phyloP scores from a whole-genome alignment of 92 coral and sea anemone genomes.

The Heliopora coerulea region DNA sequence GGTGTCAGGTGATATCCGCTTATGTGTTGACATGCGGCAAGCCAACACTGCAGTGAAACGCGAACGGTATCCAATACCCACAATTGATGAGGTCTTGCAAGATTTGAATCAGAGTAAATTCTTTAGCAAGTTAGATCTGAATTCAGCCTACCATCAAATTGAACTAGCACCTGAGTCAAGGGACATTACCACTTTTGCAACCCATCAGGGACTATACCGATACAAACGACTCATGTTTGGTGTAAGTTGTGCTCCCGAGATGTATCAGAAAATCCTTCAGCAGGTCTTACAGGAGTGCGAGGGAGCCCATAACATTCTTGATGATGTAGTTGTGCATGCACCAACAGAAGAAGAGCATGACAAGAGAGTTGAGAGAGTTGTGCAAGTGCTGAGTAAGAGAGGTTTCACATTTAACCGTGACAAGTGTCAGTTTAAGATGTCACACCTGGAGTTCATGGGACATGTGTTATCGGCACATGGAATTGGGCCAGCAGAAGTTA shows the following conservation, averaged over 20 bases:
- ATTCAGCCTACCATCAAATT: slow-evolving; percentile 49
- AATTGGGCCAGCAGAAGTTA: slow-evolving; percentile 28
- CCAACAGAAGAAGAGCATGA: slow-evolving; percentile 56
- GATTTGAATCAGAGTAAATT: no score
- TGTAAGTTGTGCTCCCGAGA: slow-evolving; percentile 45
- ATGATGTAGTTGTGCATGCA: slow-evolving; percentile 45
- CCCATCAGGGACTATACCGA: slow-evolving; percentile 50
- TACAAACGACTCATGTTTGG: slow-evolving; percentile 55
- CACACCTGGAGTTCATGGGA: slow-evolving; percentile 39
- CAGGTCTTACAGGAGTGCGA: slow-evolving; percentile 53
- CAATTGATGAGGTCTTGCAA: slow-evolving; percentile 54
- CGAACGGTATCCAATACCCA: slow-evolving; percentile 52
- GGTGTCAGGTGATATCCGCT: slow-evolving; percentile 48
- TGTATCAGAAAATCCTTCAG: slow-evolving; percentile 33
- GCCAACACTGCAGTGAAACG: slow-evolving; percentile 50
- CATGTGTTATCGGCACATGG: slow-evolving; percentile 19
- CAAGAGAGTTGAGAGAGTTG: slow-evolving; percentile 42
- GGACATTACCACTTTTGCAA: slow-evolving; percentile 49
- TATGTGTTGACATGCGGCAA: slow-evolving; percentile 49
- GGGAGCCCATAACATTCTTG: slow-evolving; percentile 49
- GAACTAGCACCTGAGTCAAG: slow-evolving; percentile 56
- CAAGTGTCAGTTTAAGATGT: slow-evolving; percentile 54
- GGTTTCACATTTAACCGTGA: slow-evolving; percentile 45
- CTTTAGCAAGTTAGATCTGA: no score
- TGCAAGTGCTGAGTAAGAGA: slow-evolving; percentile 34